These are phyloP conservation scores for Pseudomyrmex gracilis DNA, from an alignment of 1,140 invertebrate species.

Conservation along the genomic window DNA sequence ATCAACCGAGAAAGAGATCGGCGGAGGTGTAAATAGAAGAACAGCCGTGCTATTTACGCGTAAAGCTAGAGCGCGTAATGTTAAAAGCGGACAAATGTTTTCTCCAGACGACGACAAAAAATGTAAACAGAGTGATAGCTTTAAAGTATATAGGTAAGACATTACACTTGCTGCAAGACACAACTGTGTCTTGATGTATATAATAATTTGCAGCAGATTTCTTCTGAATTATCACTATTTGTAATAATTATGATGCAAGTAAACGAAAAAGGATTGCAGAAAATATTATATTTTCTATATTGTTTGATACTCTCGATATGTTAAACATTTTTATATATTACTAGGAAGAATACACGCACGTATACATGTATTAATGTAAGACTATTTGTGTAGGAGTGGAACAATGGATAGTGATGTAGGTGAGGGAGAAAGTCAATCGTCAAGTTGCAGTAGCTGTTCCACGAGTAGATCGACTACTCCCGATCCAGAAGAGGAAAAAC, in stretches of 20 bases:
- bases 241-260: not conserved
- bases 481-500: slow-evolving; percentile 76
- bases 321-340: no score
- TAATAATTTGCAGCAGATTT: no score
- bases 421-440: slow-evolving; percentile 83
- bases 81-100: slow-evolving; percentile 79
- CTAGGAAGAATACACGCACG: not conserved
- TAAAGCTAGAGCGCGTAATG: slow-evolving; percentile 88
- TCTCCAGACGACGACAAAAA: slow-evolving; percentile 79
- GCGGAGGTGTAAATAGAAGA: slow-evolving; percentile 89
- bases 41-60: slow-evolving; percentile 94
- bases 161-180: no score
- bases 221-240: no score
- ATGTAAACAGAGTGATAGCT: slow-evolving; percentile 86
- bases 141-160: slow-evolving; percentile 86
- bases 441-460: slow-evolving; percentile 84
- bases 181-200: no score
- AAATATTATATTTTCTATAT: slow-evolving; percentile 7
- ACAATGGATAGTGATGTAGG: slow-evolving; percentile 82
- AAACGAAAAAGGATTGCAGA: not conserved
- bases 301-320: no score
- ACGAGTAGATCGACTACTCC: slow-evolving; percentile 81
- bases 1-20: slow-evolving; percentile 79
- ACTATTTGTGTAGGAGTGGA: slow-evolving; percentile 78
- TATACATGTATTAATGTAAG: not conserved